Evolutionary conservation across 2,888 invertebrate species (phyloP).

Genomic region (Ormyrus thymus): DNA sequence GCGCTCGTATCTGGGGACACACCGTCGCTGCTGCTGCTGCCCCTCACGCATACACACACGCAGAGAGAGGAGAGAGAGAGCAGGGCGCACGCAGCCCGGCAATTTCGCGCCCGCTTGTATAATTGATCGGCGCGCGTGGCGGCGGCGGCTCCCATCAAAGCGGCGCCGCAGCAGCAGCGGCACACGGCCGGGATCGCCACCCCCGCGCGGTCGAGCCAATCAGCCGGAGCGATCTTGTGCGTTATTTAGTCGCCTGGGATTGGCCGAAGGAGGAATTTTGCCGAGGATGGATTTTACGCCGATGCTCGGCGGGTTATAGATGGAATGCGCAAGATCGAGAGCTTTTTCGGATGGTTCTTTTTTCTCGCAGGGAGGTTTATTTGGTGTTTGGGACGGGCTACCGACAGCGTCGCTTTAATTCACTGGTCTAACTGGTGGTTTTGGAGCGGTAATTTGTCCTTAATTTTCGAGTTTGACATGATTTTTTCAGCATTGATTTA

Average conservation of each 20-base stretch:
- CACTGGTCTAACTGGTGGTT: too few species aligned
- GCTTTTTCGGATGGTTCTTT: too few species aligned
- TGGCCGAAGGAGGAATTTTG: too few species aligned
- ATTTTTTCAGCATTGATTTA: too few species aligned
- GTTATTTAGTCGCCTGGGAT: background rate
- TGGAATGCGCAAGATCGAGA: too few species aligned
- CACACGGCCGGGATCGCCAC: background rate
- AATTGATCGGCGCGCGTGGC: conserved; percentile 44
- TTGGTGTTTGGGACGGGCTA: too few species aligned
- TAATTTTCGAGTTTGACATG: too few species aligned
- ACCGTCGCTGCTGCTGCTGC: background rate
- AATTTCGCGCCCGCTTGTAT: conserved; percentile 54
- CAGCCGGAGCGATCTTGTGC: background rate
- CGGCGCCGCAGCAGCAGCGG: background rate
- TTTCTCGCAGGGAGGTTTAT: too few species aligned
- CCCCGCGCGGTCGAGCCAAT: background rate
- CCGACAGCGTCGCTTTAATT: too few species aligned
- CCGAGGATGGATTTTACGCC: background rate
- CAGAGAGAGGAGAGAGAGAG: background rate
- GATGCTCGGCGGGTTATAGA: too few species aligned
- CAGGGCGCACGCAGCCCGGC: conserved; percentile 1
- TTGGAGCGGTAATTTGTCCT: too few species aligned
- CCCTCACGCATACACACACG: too few species aligned
- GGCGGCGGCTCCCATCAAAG: conserved; percentile 23
- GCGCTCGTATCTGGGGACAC: conserved; percentile 56